Conservation (phyloP, 2,888 invertebrate genomes). For the Oscheius myriophilus region DNA sequence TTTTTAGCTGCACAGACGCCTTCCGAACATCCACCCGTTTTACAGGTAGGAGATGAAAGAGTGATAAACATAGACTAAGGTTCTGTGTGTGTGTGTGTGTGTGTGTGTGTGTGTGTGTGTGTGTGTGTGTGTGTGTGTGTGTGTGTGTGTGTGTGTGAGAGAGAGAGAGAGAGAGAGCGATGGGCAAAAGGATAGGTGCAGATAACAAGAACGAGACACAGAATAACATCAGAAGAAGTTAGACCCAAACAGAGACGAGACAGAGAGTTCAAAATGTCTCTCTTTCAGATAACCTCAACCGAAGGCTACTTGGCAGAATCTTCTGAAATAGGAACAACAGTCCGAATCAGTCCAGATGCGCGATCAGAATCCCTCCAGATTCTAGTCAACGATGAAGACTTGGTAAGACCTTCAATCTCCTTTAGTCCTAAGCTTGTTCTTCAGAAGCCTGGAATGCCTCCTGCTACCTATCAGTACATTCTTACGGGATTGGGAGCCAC, state of each 20-base stretch:
- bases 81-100: too few species aligned
- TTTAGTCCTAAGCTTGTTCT: constrained; percentile 34
- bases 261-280: neutral
- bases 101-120: too few species aligned
- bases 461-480: constrained; percentile 71
- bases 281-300: constrained; percentile 61
- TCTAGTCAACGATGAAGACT: constrained; percentile 68
- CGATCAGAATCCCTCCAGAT: constrained; percentile 67
- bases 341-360: constrained; percentile 59
- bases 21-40: constrained; percentile 23
- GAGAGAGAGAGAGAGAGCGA: neutral
- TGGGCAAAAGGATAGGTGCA: too few species aligned
- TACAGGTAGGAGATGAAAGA: constrained; percentile 22
- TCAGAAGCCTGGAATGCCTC: constrained; percentile 70
- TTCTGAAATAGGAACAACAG: constrained; percentile 68
- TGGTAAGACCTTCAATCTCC: constrained; percentile 47
- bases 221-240: neutral
- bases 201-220: too few species aligned
- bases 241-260: neutral
- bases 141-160: too few species aligned
- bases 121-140: too few species aligned
- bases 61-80: too few species aligned
- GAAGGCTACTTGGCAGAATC: constrained; percentile 67
- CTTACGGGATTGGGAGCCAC: constrained; percentile 69
- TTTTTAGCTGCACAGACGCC: constrained; percentile 8